A percentile compares a stretch with the other conserved stretches of the same genome.
These are phyloP conservation scores for Cygnus buccinator DNA, from an alignment of 2,113 vertebrate species.

Conservation along the genomic window DNA sequence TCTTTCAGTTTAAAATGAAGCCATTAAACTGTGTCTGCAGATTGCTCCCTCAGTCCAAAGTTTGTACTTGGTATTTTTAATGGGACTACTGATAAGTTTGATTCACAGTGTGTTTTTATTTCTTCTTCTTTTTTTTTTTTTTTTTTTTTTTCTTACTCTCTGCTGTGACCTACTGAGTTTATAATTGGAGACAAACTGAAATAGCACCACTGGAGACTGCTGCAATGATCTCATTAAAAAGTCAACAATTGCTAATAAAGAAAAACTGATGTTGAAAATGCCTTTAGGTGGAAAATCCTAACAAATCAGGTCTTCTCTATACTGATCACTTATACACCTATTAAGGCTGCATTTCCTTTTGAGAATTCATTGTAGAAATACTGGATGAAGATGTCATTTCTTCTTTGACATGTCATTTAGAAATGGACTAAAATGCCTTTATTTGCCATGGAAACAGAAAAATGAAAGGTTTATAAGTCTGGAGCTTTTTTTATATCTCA, in stretches of 20 bases:
- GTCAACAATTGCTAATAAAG: background rate
- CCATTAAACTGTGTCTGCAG: background rate
- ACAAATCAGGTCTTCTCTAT: background rate
- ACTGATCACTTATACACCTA: background rate
- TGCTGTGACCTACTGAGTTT: slow-evolving; percentile 15
- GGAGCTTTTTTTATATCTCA: background rate
- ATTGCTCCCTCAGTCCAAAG: background rate
- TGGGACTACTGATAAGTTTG: background rate
- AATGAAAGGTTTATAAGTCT: background rate
- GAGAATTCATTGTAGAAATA: background rate
- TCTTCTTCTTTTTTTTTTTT: background rate
- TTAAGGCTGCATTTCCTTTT: background rate
- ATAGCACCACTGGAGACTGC: background rate
- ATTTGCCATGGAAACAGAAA: background rate
- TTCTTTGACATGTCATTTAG: background rate
- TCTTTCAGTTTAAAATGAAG: background rate
- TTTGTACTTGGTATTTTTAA: background rate
- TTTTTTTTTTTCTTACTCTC: background rate
- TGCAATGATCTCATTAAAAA: slow-evolving; percentile 9
- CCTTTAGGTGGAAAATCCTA: background rate
- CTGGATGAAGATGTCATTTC: background rate
- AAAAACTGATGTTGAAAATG: slow-evolving; percentile 7
- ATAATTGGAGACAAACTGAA: slow-evolving; percentile 1
- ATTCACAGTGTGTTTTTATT: background rate
- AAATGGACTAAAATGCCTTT: background rate